These are phyloP conservation scores for Standfussiana lucernea DNA, from an alignment of 2,888 invertebrate species.

Conservation along the genomic window DNA sequence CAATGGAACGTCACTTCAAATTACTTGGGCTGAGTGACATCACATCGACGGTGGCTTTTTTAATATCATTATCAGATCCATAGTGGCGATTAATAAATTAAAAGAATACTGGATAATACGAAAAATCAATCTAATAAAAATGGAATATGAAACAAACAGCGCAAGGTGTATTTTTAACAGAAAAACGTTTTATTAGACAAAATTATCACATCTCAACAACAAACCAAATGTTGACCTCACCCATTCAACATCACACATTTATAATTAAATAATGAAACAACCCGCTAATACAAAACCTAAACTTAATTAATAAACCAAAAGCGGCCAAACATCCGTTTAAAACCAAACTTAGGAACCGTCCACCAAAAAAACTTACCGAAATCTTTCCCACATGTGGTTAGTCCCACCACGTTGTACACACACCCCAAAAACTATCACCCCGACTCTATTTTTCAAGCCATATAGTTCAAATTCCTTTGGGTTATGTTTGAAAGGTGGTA, in stretches of 20 bases:
- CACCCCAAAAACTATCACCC: neutral
- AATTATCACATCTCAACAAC: constrained; percentile 56
- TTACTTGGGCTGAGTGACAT: too few relatives aligned
- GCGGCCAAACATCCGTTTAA: constrained; percentile 87
- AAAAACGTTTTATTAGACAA: constrained; percentile 30
- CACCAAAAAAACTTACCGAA: constrained; percentile 82
- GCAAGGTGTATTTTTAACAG: constrained; percentile 10
- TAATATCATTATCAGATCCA: too few relatives aligned
- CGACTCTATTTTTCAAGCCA: fast-evolving
- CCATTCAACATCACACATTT: constrained; percentile 70
- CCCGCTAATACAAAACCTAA: constrained; percentile 82
- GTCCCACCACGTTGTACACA: constrained; percentile 8
- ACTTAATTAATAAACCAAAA: constrained; percentile 85
- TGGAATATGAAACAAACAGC: neutral
- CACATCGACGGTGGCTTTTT: too few relatives aligned
- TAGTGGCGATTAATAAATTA: too few relatives aligned
- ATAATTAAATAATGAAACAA: constrained; percentile 70
- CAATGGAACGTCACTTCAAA: too few relatives aligned
- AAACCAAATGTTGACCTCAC: constrained; percentile 46
- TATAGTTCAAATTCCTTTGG: constrained; percentile 37
- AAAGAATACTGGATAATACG: too few relatives aligned
- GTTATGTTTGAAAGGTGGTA: neutral
- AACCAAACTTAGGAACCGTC: constrained; percentile 79
- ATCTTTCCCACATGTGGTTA: constrained; percentile 81
- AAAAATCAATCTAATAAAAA: too few relatives aligned